phyloP scores from a whole-genome alignment of 2,888 invertebrate genomes.

The Drosophila peninsularis region DNA sequence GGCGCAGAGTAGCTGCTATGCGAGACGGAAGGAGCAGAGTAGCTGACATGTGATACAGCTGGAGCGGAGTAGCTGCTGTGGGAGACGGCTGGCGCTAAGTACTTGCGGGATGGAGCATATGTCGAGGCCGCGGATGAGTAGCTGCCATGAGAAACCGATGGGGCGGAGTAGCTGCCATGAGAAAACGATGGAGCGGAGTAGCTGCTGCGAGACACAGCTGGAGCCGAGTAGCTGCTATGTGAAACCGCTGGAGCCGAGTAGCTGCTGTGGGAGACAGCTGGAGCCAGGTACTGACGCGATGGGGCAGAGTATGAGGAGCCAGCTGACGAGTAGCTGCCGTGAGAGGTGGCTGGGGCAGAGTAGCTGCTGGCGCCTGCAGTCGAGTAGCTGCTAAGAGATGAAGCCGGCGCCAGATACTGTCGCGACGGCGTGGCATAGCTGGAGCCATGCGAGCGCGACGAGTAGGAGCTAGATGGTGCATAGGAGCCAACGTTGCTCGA shows the following conservation, averaged over 20 bases:
- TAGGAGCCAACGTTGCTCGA: conserved; percentile 29
- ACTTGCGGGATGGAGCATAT: conserved; percentile 9
- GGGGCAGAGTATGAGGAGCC: conserved; percentile 31
- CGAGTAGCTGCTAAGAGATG: conserved; percentile 19
- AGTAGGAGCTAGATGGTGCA: conserved; percentile 23
- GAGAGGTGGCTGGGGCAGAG: conserved; percentile 22
- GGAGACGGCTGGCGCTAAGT: conserved; percentile 16
- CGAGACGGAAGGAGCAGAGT: background rate
- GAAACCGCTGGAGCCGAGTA: conserved; percentile 11
- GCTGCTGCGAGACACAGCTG: conserved; percentile 26
- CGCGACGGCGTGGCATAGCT: conserved; percentile 25
- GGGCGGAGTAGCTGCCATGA: no score
- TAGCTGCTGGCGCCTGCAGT: conserved; percentile 16
- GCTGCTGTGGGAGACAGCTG: conserved; percentile 23
- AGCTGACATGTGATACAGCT: conserved; percentile 12
- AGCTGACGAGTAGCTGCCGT: conserved; percentile 20
- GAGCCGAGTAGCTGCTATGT: conserved; percentile 29
- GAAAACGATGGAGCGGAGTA: conserved; percentile 32
- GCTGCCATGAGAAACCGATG: background rate
- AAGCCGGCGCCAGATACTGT: conserved; percentile 32
- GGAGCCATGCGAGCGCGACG: conserved; percentile 29
- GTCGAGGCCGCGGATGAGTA: conserved; percentile 19
- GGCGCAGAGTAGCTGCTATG: conserved; percentile 29
- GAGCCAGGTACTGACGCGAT: conserved; percentile 39
- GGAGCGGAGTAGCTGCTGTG: conserved; percentile 23